A percentile compares a stretch with the other conserved stretches of the same genome.
These are phyloP conservation scores for Dioctria linearis DNA, from an alignment of 2,888 invertebrate genomes.

Conservation along the genomic window DNA sequence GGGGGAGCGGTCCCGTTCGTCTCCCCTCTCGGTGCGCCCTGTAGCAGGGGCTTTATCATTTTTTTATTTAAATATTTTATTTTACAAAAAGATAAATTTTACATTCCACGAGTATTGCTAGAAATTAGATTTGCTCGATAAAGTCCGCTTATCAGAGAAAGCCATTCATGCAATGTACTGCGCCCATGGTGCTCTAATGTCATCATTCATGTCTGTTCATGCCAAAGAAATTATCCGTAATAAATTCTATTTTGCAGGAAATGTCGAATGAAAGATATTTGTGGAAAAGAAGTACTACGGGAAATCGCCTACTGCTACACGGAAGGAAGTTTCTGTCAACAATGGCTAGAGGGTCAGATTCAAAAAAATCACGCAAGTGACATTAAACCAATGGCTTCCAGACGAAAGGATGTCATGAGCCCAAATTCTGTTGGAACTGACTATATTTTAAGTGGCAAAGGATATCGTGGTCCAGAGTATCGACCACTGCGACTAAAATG, in stretches of 20 bases:
- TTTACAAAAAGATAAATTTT: too few species aligned
- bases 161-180: too few species aligned
- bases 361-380: slow-evolving; percentile 66
- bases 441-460: slow-evolving; percentile 68
- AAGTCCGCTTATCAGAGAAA: too few species aligned
- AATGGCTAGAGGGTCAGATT: slow-evolving; percentile 74
- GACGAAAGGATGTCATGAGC: slow-evolving; percentile 63
- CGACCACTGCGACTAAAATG: slow-evolving; percentile 70
- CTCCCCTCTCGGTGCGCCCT: too few species aligned
- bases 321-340: slow-evolving; percentile 86
- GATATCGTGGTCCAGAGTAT: slow-evolving; percentile 70
- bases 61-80: too few species aligned
- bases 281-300: slow-evolving; percentile 82
- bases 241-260: slow-evolving; percentile 72
- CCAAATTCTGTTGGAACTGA: slow-evolving; percentile 66
- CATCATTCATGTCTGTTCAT: too few species aligned
- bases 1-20: too few species aligned
- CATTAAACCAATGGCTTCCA: slow-evolving; percentile 64
- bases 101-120: too few species aligned
- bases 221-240: neutral
- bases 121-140: too few species aligned
- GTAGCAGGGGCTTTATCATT: too few species aligned
- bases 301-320: slow-evolving; percentile 91
- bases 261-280: slow-evolving; percentile 82
- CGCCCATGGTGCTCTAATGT: too few species aligned